Percentiles rank a stretch among this genome's conserved stretches.
These are phyloP conservation scores for Chloebia gouldiae DNA, from an alignment of 2,113 vertebrate species.

Conservation along the genomic window DNA sequence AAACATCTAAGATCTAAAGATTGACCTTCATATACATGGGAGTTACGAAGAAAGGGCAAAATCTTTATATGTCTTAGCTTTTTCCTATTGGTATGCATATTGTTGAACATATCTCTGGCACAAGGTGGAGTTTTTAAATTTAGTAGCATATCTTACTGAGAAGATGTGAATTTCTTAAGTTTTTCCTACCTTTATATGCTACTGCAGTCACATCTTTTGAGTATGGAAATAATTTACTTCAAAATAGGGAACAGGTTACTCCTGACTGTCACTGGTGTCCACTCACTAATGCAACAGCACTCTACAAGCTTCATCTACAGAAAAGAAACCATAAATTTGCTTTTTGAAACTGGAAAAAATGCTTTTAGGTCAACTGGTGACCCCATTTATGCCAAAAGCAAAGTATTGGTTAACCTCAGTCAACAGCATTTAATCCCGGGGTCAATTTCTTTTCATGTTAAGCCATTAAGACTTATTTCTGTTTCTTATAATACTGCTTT, in stretches of 20 bases:
- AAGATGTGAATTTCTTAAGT: not conserved
- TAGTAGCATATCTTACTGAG: not conserved
- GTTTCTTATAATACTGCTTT: not conserved
- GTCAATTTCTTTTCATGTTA: not conserved
- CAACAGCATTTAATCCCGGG: not conserved
- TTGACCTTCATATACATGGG: not conserved
- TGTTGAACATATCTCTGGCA: not conserved
- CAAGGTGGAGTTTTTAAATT: not conserved
- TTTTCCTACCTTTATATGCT: not conserved
- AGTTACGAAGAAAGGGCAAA: not conserved
- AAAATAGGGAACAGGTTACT: not conserved
- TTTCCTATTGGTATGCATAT: not conserved
- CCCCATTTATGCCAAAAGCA: not conserved
- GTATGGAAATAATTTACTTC: not conserved
- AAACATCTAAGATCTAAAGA: not conserved
- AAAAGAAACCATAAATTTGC: not conserved
- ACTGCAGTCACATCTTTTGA: not conserved
- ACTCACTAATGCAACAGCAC: not conserved
- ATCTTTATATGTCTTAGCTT: not conserved
- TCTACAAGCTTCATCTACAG: not conserved
- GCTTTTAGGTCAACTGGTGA: not conserved
- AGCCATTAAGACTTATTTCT: not conserved
- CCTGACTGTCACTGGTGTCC: not conserved
- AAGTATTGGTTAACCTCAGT: not conserved
- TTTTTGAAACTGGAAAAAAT: not conserved